Evolutionary conservation across 2,113 vertebrate genomes (phyloP).

Genomic region (Spea multiplicata): DNA sequence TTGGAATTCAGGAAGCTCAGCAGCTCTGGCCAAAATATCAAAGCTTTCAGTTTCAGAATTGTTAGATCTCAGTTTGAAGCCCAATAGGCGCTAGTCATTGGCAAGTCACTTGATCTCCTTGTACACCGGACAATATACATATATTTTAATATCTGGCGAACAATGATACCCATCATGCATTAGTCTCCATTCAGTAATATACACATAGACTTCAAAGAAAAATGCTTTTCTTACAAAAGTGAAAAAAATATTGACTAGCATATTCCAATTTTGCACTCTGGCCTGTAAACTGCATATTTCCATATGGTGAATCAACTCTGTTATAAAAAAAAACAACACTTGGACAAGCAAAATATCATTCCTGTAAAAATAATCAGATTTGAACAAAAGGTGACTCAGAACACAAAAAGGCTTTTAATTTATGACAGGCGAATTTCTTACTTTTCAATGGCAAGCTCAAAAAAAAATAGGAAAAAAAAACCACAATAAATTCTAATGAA

Average conservation of each 20-base stretch:
- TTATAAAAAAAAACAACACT: constrained; percentile 7
- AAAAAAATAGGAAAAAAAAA: too few species aligned
- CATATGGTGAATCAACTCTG: not conserved
- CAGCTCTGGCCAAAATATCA: not conserved
- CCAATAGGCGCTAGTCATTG: constrained; percentile 15
- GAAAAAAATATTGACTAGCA: not conserved
- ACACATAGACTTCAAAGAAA: constrained; percentile 6
- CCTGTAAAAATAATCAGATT: constrained; percentile 30
- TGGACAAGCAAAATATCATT: not conserved
- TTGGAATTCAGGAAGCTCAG: constrained; percentile 1
- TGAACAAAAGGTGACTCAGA: not conserved
- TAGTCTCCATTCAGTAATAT: not conserved
- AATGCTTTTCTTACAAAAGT: not conserved
- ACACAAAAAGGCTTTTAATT: not conserved
- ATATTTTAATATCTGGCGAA: not conserved
- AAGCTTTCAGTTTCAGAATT: not conserved
- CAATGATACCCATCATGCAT: constrained; percentile 8
- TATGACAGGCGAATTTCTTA: not conserved
- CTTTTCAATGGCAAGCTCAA: too few species aligned
- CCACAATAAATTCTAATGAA: too few species aligned
- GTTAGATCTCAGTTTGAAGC: constrained; percentile 16
- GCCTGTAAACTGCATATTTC: constrained; percentile 4
- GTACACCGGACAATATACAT: constrained; percentile 6
- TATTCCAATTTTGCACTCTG: constrained; percentile 8
- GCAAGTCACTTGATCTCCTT: constrained; percentile 20